Percentiles rank a stretch among this genome's conserved stretches.
These are phyloP conservation scores for Blastobasis adustella DNA, from an alignment of 2,888 invertebrate genomes.

Conservation along the genomic window DNA sequence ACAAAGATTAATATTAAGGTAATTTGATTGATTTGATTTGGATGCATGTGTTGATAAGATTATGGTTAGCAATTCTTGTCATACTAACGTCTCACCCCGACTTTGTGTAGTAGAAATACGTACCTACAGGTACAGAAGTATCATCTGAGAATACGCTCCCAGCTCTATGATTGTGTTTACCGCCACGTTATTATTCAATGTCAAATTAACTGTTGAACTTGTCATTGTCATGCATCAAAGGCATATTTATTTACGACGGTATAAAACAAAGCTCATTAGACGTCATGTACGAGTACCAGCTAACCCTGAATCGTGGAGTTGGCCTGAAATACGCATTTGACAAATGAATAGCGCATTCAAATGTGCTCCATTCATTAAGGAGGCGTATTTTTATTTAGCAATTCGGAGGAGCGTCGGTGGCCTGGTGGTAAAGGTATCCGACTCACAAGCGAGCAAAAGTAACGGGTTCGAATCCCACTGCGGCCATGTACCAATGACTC, in stretches of 20 bases:
- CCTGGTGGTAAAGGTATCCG: too few species aligned
- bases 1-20: too few species aligned
- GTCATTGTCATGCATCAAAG: slow-evolving; percentile 4
- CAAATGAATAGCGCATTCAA: too few species aligned
- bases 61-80: background rate
- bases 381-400: too few species aligned
- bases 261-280: background rate
- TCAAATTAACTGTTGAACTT: slow-evolving; percentile 4
- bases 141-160: background rate
- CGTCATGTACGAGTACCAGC: too few species aligned
- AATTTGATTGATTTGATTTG: background rate
- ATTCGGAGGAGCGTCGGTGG: too few species aligned
- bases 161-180: background rate
- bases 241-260: background rate
- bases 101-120: background rate
- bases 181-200: slow-evolving; percentile 5
- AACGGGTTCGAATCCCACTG: too few species aligned
- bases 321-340: too few species aligned
- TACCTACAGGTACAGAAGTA: background rate
- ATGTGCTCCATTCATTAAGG: too few species aligned
- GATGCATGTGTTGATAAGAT: background rate
- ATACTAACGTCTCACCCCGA: background rate
- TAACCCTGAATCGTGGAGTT: too few species aligned
- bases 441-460: too few species aligned
- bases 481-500: too few species aligned